These are phyloP conservation scores for Tetanocera ferruginea DNA, from an alignment of 2,888 invertebrate genomes.

Conservation along the genomic window DNA sequence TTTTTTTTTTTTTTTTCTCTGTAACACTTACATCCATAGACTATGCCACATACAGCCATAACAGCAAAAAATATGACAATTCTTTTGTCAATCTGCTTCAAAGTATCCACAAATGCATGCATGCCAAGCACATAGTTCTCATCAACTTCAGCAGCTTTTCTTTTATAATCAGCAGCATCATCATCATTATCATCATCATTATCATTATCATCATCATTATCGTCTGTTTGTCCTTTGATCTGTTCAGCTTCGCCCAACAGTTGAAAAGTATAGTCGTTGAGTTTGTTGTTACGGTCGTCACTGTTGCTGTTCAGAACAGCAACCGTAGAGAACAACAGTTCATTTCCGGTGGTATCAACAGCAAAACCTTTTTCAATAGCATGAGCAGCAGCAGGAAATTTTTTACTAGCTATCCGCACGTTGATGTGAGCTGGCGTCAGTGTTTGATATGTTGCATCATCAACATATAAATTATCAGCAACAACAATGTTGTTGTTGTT, in stretches of 20 bases:
- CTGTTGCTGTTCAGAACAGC: constrained; percentile 3
- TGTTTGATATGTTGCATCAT: neutral
- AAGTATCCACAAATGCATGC: constrained; percentile 50
- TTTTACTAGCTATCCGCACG: neutral
- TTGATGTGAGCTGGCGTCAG: neutral
- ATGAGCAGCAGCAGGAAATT: neutral
- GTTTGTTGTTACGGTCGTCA: constrained; percentile 3
- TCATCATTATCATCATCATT: constrained; percentile 28
- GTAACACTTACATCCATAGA: constrained; percentile 72
- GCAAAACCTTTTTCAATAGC: too few species aligned
- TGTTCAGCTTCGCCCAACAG: constrained; percentile 23
- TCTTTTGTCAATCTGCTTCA: constrained; percentile 64
- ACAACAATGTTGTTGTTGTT: too few species aligned
- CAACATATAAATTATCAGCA: neutral
- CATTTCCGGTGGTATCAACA: too few species aligned
- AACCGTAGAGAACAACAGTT: too few species aligned
- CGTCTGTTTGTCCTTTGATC: constrained; percentile 7
- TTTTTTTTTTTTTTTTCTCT: neutral
- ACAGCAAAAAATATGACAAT: constrained; percentile 65
- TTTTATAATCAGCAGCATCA: constrained; percentile 40
- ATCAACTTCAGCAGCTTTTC: constrained; percentile 38
- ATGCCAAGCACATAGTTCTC: constrained; percentile 21
- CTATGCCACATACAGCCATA: constrained; percentile 71
- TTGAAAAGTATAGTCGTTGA: constrained; percentile 11
- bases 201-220: constrained; percentile 1